Conservation (phyloP, 2,888 invertebrate species). For the Leucania comma region DNA sequence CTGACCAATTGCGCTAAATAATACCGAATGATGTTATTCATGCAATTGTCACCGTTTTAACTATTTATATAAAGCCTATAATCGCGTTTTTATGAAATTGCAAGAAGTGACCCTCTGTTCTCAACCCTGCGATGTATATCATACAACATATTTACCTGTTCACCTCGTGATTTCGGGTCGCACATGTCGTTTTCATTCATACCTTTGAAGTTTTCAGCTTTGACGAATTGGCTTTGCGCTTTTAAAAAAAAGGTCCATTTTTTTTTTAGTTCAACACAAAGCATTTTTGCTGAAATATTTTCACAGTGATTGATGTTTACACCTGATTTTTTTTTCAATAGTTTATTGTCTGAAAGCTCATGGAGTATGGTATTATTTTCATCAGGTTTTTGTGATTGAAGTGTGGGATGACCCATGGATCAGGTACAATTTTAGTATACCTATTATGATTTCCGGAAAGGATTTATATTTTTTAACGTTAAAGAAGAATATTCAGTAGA, state of each 20-base stretch:
- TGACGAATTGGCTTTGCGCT: constrained; percentile 61
- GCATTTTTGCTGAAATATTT: constrained; percentile 60
- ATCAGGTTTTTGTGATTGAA: constrained; percentile 16
- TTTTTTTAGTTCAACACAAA: constrained; percentile 56
- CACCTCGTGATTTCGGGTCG: constrained; percentile 12
- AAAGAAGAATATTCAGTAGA: not conserved
- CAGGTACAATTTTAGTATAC: not conserved
- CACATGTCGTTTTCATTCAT: constrained; percentile 21
- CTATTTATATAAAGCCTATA: no score
- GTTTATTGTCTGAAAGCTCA: constrained; percentile 42
- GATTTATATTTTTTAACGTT: not conserved
- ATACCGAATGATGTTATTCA: no score
- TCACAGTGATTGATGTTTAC: constrained; percentile 62
- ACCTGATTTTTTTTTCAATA: constrained; percentile 55
- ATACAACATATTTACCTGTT: not conserved
- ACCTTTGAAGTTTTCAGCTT: constrained; percentile 50
- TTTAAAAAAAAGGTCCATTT: constrained; percentile 33
- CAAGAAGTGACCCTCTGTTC: no score
- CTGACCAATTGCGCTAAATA: no score
- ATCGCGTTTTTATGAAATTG: no score
- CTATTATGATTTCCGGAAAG: not conserved
- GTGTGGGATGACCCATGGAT: not conserved
- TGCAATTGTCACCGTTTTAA: no score
- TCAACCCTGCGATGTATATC: not conserved
- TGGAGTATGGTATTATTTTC: constrained; percentile 28